These are phyloP conservation scores for Ecdyonurus torrentis DNA, from an alignment of 2,888 invertebrate species.

Conservation along the genomic window DNA sequence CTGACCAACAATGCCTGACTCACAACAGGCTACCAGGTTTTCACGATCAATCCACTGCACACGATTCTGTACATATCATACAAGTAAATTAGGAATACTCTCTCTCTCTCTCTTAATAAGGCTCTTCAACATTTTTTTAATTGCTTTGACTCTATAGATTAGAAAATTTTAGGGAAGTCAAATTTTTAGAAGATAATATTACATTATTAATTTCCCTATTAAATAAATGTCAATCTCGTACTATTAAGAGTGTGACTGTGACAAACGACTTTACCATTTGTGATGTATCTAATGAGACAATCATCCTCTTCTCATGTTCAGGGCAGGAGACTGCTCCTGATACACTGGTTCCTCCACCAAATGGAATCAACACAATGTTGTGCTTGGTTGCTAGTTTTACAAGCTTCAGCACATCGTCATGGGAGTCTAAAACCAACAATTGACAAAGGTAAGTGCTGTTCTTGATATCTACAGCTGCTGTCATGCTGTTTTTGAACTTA, in stretches of 20 bases:
- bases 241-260: no score
- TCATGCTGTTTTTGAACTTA: no score
- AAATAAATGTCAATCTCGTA: no score
- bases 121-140: no score
- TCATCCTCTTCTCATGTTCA: conserved; percentile 52
- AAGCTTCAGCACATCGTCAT: conserved; percentile 69
- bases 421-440: conserved; percentile 28
- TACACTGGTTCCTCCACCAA: conserved; percentile 89
- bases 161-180: no score
- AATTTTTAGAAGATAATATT: no score
- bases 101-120: no score
- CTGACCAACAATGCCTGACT: conserved; percentile 88
- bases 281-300: conserved; percentile 81
- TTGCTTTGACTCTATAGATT: no score
- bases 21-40: conserved; percentile 64
- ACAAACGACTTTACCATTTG: conserved; percentile 47
- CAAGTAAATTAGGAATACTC: no score
- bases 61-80: conserved; percentile 60
- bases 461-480: no score
- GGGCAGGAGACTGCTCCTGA: conserved; percentile 81
- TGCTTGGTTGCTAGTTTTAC: conserved; percentile 56
- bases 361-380: conserved; percentile 76
- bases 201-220: no score
- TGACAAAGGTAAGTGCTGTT: background rate
- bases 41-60: conserved; percentile 84